Evolutionary conservation across 2,888 invertebrate genomes (phyloP).

Genomic region (Drosophila eohydei): DNA sequence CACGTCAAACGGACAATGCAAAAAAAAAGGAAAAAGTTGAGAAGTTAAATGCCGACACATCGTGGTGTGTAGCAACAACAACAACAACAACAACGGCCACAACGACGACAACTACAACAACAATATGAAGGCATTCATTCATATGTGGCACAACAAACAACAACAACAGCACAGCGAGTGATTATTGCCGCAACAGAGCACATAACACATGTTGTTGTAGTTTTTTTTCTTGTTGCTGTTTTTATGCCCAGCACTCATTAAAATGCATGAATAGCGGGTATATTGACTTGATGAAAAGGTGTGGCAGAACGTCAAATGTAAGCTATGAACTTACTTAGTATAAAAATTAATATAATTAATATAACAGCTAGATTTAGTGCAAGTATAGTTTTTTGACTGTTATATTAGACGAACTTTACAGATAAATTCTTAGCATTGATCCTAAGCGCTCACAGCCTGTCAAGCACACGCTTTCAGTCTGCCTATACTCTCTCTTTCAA

Average conservation of each 20-base stretch:
- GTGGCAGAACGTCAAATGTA: not conserved
- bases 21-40: conserved; percentile 71
- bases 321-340: not conserved
- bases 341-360: not conserved
- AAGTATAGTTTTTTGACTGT: no score
- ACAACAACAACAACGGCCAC: conserved; percentile 41
- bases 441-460: no score
- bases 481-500: no score
- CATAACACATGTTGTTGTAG: conserved; percentile 73
- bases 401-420: no score
- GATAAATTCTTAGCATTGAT: not conserved
- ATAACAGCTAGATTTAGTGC: not conserved
- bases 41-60: conserved; percentile 81
- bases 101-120: conserved; percentile 35
- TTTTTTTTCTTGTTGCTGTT: conserved; percentile 8
- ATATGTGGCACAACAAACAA: conserved; percentile 71
- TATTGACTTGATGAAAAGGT: not conserved
- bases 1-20: conserved; percentile 62
- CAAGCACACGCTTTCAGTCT: not conserved
- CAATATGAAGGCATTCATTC: conserved; percentile 71
- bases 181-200: conserved; percentile 80
- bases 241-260: conserved; percentile 4
- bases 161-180: conserved; percentile 54
- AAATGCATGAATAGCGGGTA: not conserved
- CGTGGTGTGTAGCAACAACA: conserved; percentile 71